Conservation (phyloP, 1,140 invertebrate species). For the Ridgeia piscesae region DNA sequence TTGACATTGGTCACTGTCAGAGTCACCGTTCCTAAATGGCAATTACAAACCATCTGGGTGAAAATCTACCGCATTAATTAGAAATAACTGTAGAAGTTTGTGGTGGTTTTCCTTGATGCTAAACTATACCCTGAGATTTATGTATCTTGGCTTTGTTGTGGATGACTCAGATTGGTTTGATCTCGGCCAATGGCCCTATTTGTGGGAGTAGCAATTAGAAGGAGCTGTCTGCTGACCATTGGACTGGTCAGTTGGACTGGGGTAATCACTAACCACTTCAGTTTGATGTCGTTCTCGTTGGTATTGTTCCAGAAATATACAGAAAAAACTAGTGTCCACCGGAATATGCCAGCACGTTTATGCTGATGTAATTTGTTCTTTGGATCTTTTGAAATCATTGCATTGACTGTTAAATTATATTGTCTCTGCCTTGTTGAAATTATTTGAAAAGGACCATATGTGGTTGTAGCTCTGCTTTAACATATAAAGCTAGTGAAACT, state of each 20-base stretch:
- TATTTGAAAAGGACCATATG: too few species aligned
- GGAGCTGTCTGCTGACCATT: background rate
- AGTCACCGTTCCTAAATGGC: background rate
- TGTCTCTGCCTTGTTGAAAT: too few species aligned
- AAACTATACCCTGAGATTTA: background rate
- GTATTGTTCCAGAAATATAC: background rate
- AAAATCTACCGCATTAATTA: background rate
- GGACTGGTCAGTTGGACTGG: background rate
- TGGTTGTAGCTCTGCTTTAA: too few species aligned
- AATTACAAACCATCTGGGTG: background rate
- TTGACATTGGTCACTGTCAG: background rate
- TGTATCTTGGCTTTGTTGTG: background rate
- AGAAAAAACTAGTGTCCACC: background rate
- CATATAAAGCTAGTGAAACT: too few species aligned
- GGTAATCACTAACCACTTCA: background rate
- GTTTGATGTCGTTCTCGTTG: background rate
- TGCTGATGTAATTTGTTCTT: background rate
- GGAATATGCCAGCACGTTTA: background rate
- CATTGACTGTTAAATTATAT: too few species aligned
- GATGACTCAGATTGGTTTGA: background rate
- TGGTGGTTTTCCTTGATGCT: background rate
- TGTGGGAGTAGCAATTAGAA: background rate
- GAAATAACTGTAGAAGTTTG: background rate
- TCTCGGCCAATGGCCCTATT: background rate
- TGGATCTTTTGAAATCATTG: background rate